Conservation (phyloP, 2,888 invertebrate genomes). For the Ophion slaviceki region DNA sequence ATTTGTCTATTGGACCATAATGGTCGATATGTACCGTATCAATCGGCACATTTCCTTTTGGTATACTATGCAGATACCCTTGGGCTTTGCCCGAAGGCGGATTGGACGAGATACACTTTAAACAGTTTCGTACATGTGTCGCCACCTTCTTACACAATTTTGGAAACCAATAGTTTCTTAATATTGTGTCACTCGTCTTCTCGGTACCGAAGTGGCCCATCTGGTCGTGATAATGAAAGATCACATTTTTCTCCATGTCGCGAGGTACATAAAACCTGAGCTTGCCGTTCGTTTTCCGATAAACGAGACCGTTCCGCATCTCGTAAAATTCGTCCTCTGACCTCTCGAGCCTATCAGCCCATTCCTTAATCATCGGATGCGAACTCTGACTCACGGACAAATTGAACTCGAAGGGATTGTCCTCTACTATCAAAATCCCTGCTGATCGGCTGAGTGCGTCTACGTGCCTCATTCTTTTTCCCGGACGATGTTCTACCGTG, state of each 20-base stretch:
- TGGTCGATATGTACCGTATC: slow-evolving; percentile 62
- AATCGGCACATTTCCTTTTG: slow-evolving; percentile 64
- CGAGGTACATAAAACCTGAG: slow-evolving; percentile 65
- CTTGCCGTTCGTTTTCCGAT: slow-evolving; percentile 49
- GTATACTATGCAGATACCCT: slow-evolving; percentile 57
- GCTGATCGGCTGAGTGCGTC: slow-evolving; percentile 70
- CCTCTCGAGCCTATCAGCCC: slow-evolving; percentile 25
- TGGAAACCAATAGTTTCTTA: slow-evolving; percentile 61
- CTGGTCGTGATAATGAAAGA: slow-evolving; percentile 57
- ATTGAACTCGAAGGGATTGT: slow-evolving; percentile 61
- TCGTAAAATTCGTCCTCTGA: slow-evolving; percentile 57
- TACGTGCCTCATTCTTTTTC: slow-evolving; percentile 70
- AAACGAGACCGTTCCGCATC: slow-evolving; percentile 66
- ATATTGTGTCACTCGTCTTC: slow-evolving; percentile 56
- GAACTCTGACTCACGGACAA: slow-evolving; percentile 52
- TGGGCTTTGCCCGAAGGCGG: slow-evolving; percentile 58
- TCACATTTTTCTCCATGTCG: slow-evolving; percentile 56
- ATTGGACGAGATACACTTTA: slow-evolving; percentile 64
- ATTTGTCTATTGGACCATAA: slow-evolving; percentile 65
- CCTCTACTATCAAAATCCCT: slow-evolving; percentile 37
- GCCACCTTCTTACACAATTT: slow-evolving; percentile 38
- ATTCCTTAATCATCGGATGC: slow-evolving; percentile 40
- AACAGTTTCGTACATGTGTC: slow-evolving; percentile 47
- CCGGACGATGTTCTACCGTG: background rate
- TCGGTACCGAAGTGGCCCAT: slow-evolving; percentile 48